A percentile compares a stretch with the other conserved stretches of the same genome.
Conservation (phyloP, 2,797 vertebrate genomes). For the Phataginus tetradactyla region DNA sequence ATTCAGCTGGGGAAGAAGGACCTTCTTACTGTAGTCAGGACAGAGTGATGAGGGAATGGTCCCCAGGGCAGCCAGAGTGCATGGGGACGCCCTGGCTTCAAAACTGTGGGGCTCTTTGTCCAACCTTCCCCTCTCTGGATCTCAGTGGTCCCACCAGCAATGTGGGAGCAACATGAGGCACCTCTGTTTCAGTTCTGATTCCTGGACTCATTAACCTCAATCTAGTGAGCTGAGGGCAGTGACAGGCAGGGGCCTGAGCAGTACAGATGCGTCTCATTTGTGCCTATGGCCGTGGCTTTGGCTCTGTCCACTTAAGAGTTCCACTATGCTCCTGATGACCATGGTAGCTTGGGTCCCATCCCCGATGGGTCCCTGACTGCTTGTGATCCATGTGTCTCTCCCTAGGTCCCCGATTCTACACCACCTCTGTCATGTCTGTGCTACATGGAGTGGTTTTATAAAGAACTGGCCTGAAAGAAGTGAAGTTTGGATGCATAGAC, state of each 20-base stretch:
- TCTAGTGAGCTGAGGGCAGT: neutral
- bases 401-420: neutral
- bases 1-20: neutral
- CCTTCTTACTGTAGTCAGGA: neutral
- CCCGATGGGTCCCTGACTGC: neutral
- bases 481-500: neutral
- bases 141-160: neutral
- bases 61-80: neutral
- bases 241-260: neutral
- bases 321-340: neutral
- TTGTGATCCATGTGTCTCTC: neutral
- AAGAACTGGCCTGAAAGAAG: neutral
- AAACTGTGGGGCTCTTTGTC: neutral
- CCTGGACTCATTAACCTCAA: neutral
- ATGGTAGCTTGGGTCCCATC: neutral
- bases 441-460: neutral
- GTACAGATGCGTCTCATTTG: too few relatives aligned
- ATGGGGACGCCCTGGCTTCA: neutral
- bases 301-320: neutral
- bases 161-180: neutral
- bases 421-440: neutral
- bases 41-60: neutral
- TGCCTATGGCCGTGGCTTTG: accelerated
- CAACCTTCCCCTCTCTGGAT: neutral
- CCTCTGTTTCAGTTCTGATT: neutral